A percentile compares a stretch with the other conserved stretches of the same genome.
phyloP scores from a whole-genome alignment of 2,797 vertebrate species.

The Otus scops region DNA sequence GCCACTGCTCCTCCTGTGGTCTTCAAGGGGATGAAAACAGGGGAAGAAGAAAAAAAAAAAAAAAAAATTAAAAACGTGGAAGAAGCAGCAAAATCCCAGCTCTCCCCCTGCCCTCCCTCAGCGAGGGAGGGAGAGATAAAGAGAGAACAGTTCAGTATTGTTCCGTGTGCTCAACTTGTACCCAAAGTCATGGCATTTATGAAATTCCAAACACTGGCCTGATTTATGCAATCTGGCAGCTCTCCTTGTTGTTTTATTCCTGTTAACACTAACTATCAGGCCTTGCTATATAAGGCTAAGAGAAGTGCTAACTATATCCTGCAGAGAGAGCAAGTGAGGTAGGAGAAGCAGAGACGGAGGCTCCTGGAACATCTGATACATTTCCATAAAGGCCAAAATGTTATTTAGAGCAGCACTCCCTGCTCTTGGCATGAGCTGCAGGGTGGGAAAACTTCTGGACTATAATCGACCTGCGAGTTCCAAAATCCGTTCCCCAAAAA shows the following conservation, averaged over 20 bases:
- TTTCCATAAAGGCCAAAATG: constrained; percentile 76
- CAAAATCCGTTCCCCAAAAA: constrained; percentile 49
- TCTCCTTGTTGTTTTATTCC: constrained; percentile 71
- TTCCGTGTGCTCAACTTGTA: constrained; percentile 75
- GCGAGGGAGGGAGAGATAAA: constrained; percentile 72
- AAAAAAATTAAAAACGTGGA: constrained; percentile 40
- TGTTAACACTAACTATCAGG: constrained; percentile 75
- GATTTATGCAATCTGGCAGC: constrained; percentile 79
- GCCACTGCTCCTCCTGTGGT: constrained; percentile 75
- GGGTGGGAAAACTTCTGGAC: constrained; percentile 67
- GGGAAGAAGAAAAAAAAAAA: neutral
- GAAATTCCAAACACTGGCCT: constrained; percentile 84
- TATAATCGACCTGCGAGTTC: constrained; percentile 49
- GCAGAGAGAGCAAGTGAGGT: constrained; percentile 55
- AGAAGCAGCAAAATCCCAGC: constrained; percentile 64
- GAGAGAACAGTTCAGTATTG: constrained; percentile 89
- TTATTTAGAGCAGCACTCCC: constrained; percentile 74
- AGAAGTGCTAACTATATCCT: constrained; percentile 74
- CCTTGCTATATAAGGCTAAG: constrained; percentile 78
- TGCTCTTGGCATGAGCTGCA: constrained; percentile 68
- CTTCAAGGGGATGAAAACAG: constrained; percentile 73
- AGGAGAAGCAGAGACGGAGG: constrained; percentile 36
- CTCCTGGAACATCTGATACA: constrained; percentile 75
- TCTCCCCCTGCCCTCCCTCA: constrained; percentile 25
- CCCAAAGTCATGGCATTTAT: constrained; percentile 79